phyloP scores from a whole-genome alignment of 2,888 invertebrate genomes.

The Plebejus argus region DNA sequence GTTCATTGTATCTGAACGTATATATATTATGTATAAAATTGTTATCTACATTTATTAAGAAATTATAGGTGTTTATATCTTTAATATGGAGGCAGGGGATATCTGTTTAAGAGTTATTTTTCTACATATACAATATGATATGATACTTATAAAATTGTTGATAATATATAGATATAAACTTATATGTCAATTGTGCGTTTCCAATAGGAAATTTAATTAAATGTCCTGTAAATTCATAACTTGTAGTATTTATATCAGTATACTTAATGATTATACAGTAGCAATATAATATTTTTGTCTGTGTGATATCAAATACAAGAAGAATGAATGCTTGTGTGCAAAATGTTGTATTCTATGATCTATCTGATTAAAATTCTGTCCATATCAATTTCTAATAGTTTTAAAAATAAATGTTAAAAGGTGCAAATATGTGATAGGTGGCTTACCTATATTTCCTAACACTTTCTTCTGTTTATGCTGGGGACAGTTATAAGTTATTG shows the following conservation, averaged over 20 bases:
- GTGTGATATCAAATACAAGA: not conserved
- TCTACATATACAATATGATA: conserved; percentile 31
- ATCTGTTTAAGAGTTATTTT: conserved; percentile 30
- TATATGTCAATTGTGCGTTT: conserved; percentile 30
- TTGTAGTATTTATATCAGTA: not conserved
- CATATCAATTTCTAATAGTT: not conserved
- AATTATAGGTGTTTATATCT: conserved; percentile 28
- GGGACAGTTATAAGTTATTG: too few species aligned
- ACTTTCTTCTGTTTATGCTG: too few species aligned
- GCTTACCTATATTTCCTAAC: too few species aligned
- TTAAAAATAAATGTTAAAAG: not conserved
- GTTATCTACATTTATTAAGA: conserved; percentile 31
- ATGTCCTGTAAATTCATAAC: not conserved
- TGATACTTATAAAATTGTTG: conserved; percentile 31
- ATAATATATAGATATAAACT: conserved; percentile 26
- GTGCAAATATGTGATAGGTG: not conserved
- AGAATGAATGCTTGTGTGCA: not conserved
- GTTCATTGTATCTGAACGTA: conserved; percentile 8
- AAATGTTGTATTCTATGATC: not conserved
- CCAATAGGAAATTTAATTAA: conserved; percentile 9
- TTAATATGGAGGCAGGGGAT: conserved; percentile 24
- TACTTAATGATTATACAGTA: not conserved
- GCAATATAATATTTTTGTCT: not conserved
- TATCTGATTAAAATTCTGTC: not conserved
- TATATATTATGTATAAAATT: conserved; percentile 31